These are phyloP conservation scores for Cybosia mesomella DNA, from an alignment of 2,888 invertebrate genomes.

Conservation along the genomic window DNA sequence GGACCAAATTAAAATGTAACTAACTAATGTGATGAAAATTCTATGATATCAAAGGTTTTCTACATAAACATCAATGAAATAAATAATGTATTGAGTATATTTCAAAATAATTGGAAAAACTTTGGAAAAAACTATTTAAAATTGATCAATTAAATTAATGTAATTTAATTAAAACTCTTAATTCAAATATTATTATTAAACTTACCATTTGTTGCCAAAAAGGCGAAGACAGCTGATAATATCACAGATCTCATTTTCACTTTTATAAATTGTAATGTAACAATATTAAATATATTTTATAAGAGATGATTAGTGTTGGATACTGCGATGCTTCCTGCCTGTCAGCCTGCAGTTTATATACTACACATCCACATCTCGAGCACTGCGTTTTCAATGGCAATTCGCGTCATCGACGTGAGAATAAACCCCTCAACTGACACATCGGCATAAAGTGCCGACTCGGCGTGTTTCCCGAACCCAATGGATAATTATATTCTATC, in stretches of 20 bases:
- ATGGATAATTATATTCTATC: neutral
- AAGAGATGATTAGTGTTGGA: constrained; percentile 50
- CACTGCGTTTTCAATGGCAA: constrained; percentile 79
- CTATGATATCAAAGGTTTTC: neutral
- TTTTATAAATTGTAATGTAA: constrained; percentile 27
- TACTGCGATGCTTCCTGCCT: constrained; percentile 73
- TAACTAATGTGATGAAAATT: neutral
- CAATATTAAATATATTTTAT: constrained; percentile 17
- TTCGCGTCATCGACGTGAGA: constrained; percentile 76
- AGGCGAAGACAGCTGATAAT: constrained; percentile 59
- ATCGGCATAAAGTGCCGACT: constrained; percentile 14
- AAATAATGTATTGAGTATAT: neutral
- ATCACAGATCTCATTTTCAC: constrained; percentile 67
- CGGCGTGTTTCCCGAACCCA: constrained; percentile 5
- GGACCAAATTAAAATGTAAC: too few relatives aligned
- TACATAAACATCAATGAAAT: neutral
- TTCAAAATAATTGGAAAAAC: neutral
- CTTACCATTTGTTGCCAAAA: constrained; percentile 79
- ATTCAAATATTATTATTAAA: constrained; percentile 37
- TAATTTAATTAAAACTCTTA: constrained; percentile 2
- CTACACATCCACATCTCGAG: constrained; percentile 74
- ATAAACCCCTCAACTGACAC: constrained; percentile 65
- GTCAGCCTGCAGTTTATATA: constrained; percentile 78
- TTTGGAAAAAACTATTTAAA: neutral
- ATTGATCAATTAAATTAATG: neutral